Evolutionary conservation across 1,140 invertebrate species (phyloP).

Genomic region (Spodoptera litura): DNA sequence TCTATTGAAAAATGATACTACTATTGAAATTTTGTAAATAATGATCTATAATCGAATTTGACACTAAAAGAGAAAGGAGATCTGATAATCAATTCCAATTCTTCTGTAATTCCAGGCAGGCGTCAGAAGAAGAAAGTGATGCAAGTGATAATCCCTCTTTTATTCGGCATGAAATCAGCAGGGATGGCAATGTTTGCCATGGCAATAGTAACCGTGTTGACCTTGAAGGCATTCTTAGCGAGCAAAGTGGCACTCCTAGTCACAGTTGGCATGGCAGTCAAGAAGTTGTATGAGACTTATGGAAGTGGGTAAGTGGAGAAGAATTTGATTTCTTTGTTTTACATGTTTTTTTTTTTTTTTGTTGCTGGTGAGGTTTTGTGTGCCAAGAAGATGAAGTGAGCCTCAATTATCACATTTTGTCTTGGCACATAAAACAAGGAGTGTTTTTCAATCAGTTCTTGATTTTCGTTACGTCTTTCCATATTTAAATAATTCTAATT

Average conservation of each 20-base stretch:
- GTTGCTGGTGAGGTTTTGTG: background rate
- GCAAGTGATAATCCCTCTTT: constrained; percentile 87
- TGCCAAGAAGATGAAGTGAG: background rate
- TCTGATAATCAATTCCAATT: background rate
- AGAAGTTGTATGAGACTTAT: constrained; percentile 87
- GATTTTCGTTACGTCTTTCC: no score
- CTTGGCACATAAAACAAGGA: background rate
- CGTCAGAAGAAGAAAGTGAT: constrained; percentile 86
- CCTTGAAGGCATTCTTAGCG: constrained; percentile 87
- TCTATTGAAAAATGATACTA: no score
- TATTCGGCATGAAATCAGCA: constrained; percentile 88
- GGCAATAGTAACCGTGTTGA: constrained; percentile 86
- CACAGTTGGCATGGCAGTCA: constrained; percentile 86
- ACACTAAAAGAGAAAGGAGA: no score
- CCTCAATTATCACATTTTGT: background rate
- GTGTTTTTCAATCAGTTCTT: background rate
- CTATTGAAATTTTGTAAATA: no score
- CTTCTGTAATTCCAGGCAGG: constrained; percentile 65
- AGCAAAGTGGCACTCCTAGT: constrained; percentile 88
- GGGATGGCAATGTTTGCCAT: constrained; percentile 87
- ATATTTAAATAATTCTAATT: no score
- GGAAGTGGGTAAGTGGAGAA: constrained; percentile 73
- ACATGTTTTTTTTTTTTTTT: background rate
- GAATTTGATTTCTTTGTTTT: background rate
- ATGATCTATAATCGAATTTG: no score